Evolutionary conservation across 2,797 vertebrate species (phyloP).

Genomic region (Petrocephalus schoutedeni): DNA sequence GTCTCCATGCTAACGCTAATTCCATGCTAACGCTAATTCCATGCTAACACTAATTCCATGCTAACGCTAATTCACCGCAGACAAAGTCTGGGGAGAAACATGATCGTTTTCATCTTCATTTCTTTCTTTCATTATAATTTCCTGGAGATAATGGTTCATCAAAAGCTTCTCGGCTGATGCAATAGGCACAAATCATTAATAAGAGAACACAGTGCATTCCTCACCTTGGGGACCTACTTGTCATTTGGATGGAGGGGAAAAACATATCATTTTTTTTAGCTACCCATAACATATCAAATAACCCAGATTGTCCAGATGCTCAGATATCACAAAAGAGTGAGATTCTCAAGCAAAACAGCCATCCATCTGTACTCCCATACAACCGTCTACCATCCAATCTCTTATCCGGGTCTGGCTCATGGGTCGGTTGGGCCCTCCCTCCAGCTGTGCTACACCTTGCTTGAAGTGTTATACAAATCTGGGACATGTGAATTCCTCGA

Average conservation of each 20-base stretch:
- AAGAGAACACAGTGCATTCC: conserved; percentile 64
- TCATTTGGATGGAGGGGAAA: conserved; percentile 57
- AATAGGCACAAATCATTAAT: conserved; percentile 67
- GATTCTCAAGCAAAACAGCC: background rate
- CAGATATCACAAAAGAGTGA: conserved; percentile 26
- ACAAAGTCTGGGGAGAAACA: conserved; percentile 45
- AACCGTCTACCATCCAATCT: background rate
- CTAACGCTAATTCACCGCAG: conserved; percentile 56
- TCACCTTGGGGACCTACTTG: conserved; percentile 61
- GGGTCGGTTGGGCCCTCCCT: background rate
- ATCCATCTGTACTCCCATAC: background rate
- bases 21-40: conserved; percentile 16
- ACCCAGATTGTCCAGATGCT: conserved; percentile 48
- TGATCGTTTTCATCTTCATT: conserved; percentile 52
- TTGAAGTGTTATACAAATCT: background rate
- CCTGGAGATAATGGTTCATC: conserved; percentile 57
- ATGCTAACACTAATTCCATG: conserved; percentile 53
- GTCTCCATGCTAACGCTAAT: conserved; percentile 53
- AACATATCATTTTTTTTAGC: conserved; percentile 53
- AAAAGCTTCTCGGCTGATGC: conserved; percentile 53
- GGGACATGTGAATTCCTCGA: background rate
- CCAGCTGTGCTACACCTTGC: background rate
- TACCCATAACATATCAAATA: conserved; percentile 60
- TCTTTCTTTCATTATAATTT: conserved; percentile 56
- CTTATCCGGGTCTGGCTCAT: background rate